Conservation (phyloP, 2,888 invertebrate genomes). For the Drosophila mayaguana region DNA sequence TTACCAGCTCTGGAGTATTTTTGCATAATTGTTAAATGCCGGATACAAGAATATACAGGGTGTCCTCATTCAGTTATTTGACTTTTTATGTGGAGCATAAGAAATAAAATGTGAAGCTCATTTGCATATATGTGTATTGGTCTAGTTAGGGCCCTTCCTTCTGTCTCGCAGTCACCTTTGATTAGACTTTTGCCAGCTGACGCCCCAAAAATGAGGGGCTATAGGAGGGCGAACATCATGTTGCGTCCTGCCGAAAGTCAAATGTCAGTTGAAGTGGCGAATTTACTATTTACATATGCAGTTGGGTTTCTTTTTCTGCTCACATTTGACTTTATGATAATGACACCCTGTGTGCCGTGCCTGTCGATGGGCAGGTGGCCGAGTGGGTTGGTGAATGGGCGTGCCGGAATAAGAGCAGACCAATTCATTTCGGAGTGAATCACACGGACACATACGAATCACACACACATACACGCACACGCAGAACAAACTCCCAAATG, state of each 20-base stretch:
- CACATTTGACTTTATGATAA: slow-evolving; percentile 60
- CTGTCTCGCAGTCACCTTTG: slow-evolving; percentile 27
- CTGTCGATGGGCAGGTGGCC: not conserved
- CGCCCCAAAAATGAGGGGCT: slow-evolving; percentile 6
- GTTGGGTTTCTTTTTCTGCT: slow-evolving; percentile 30
- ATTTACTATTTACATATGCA: slow-evolving; percentile 52
- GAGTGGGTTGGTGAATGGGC: not conserved
- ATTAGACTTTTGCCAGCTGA: slow-evolving; percentile 46
- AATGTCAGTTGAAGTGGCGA: slow-evolving; percentile 41
- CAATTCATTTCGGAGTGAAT: slow-evolving; percentile 64
- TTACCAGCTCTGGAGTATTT: slow-evolving; percentile 28
- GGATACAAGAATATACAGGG: slow-evolving; percentile 41
- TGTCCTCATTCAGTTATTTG: slow-evolving; percentile 9
- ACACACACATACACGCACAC: not conserved
- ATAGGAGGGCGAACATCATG: slow-evolving; percentile 2
- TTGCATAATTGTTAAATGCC: slow-evolving; percentile 55
- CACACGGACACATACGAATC: slow-evolving; percentile 34
- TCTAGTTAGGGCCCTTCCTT: not conserved
- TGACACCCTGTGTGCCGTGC: slow-evolving; percentile 39
- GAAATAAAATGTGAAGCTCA: slow-evolving; percentile 5
- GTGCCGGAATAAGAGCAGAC: slow-evolving; percentile 51
- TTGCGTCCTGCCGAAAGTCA: slow-evolving; percentile 11
- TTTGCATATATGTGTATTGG: slow-evolving; percentile 40
- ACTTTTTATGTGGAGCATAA: slow-evolving; percentile 15
- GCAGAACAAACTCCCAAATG: slow-evolving; percentile 54